Conservation (phyloP, 2,113 vertebrate species). For the Hiodon tergisus region DNA sequence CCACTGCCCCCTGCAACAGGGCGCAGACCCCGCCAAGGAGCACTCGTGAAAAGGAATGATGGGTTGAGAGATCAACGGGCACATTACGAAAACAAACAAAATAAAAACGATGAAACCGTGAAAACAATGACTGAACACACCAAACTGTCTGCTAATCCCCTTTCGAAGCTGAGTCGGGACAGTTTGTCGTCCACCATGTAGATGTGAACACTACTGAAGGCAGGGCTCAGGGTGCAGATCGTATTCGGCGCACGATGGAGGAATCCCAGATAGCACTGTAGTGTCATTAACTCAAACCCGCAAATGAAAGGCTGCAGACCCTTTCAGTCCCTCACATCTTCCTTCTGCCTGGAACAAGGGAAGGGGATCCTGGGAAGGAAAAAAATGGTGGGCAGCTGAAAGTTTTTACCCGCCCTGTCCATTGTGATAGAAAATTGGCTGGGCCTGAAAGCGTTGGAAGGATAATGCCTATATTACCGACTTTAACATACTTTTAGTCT, state of each 20-base stretch:
- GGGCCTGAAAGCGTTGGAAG: constrained; percentile 47
- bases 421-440: constrained; percentile 45
- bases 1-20: constrained; percentile 40
- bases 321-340: background rate
- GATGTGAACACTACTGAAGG: too few species aligned
- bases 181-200: too few species aligned
- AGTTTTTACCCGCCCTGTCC: constrained; percentile 38
- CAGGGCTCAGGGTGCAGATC: too few species aligned
- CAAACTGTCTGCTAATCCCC: too few species aligned
- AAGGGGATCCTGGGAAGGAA: background rate
- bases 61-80: background rate
- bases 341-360: background rate
- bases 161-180: too few species aligned
- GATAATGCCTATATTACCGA: constrained; percentile 48
- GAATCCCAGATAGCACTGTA: too few species aligned
- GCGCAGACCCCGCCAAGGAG: constrained; percentile 33
- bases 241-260: too few species aligned
- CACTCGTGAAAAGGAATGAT: constrained; percentile 24
- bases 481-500: background rate
- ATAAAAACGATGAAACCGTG: background rate
- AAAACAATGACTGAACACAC: background rate
- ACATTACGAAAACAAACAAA: background rate
- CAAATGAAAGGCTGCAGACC: background rate
- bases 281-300: background rate
- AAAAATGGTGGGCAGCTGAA: constrained; percentile 28